Base-by-base conservation (phyloP, 1,140 invertebrate species). In the Bombus affinis region DNA sequence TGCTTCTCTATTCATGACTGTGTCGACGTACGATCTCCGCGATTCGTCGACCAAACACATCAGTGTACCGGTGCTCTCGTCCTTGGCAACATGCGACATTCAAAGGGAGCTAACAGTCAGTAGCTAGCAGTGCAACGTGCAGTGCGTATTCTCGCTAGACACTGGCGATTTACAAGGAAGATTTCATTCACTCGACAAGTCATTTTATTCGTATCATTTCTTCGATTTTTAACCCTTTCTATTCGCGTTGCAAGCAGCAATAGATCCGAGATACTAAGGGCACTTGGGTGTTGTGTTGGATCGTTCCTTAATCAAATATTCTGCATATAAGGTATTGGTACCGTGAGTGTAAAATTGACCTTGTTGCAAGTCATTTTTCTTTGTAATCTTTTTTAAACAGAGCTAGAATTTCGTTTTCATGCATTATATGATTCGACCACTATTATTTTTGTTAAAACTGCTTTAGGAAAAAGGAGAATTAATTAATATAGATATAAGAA, bases 11-110 rank as follows among this genome's bases (percentile, higher is more conserved):
- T 76, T 86, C 65, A 83, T 83, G 85, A 86, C 66, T 39, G 80
- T 62, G 85, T 76, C 81, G 85, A 76, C 81, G 53, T 25, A 76
- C 32, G 42, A 59, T 65, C 37, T n/a, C 42, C 76, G 57, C 53
- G 77, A 53, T 80, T 85, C 77, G 76, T 85, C 83, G 77, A 72
- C 57, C 12, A 35, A 68, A 78, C 57, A 76, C 44, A 68, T 86
- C 71, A 32, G 81, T 81, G 81, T 85, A 85, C 75, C 88, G 85
- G 90, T 88, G 91, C 91, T 92, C 83, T 83, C 88, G 87, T 91
- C 74, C 70, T 85, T 73, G 75, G 86, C 59, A 83, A 84, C 91
- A 92, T 92, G 91, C 91, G 82, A 88, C 90, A 92, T 92, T 88
- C 88, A 81, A 82, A 78, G 80, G 81, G 76, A 73, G 77, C 80